Percentiles rank a stretch among this genome's conserved stretches.
phyloP scores from a whole-genome alignment of 2,888 invertebrate species.

The Trichacis sp. region DNA sequence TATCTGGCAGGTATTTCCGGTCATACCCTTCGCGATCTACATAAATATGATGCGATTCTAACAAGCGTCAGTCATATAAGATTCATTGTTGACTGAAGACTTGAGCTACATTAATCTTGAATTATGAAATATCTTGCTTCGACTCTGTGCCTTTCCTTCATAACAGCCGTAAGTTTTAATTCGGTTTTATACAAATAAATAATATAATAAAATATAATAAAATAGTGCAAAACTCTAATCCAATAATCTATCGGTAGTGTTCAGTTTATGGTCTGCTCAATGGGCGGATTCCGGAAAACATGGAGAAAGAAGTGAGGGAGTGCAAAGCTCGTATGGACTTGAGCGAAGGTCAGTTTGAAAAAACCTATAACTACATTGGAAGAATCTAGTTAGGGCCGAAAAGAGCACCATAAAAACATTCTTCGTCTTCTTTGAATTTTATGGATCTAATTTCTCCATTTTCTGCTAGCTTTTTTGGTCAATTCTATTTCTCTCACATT shows the following conservation, averaged over 20 bases:
- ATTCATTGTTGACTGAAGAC: neutral
- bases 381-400: too few relatives aligned
- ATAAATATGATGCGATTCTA: constrained; percentile 24
- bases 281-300: neutral
- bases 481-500: too few relatives aligned
- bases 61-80: constrained; percentile 18
- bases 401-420: too few relatives aligned
- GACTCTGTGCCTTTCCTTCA: neutral
- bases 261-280: neutral
- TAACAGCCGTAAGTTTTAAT: neutral
- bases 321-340: neutral
- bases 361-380: too few relatives aligned
- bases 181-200: too few relatives aligned
- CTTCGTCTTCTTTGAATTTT: too few relatives aligned
- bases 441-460: too few relatives aligned
- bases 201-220: too few relatives aligned
- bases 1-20: constrained; percentile 28
- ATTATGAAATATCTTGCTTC: neutral
- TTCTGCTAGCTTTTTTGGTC: too few relatives aligned
- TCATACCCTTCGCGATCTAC: constrained; percentile 18
- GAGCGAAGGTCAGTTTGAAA: neutral
- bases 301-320: neutral
- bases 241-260: neutral
- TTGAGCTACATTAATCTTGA: neutral
- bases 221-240: neutral